These are phyloP conservation scores for Bimastos eiseni DNA, from an alignment of 2,888 invertebrate species.

Conservation along the genomic window DNA sequence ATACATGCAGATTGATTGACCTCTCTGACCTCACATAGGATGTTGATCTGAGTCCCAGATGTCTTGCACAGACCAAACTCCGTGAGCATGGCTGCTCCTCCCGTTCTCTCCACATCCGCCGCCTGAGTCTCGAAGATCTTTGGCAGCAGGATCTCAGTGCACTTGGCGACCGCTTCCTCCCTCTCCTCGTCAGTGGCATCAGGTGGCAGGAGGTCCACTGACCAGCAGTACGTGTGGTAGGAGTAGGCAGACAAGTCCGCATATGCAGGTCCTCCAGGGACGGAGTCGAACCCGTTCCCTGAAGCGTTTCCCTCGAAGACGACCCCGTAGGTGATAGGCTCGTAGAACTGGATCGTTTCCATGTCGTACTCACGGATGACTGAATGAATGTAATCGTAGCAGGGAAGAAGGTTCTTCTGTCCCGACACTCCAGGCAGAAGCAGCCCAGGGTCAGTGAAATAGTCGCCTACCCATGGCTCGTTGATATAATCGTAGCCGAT, in stretches of 20 bases:
- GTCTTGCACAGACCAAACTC: conserved; percentile 50
- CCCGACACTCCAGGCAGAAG: conserved; percentile 49
- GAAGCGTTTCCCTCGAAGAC: conserved; percentile 34
- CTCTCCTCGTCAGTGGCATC: conserved; percentile 41
- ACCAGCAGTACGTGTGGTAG: conserved; percentile 50
- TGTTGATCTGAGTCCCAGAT: conserved; percentile 29
- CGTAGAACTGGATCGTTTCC: conserved; percentile 48
- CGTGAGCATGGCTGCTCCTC: conserved; percentile 48
- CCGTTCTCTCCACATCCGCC: conserved; percentile 35
- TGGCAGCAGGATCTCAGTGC: conserved; percentile 42
- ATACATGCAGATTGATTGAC: too few relatives aligned
- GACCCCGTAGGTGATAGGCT: conserved; percentile 49
- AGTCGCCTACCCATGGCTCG: conserved; percentile 49
- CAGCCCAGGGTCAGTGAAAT: conserved; percentile 34
- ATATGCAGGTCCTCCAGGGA: conserved; percentile 46
- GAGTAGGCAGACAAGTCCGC: conserved; percentile 42
- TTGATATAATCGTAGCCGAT: conserved; percentile 50
- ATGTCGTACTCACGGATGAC: conserved; percentile 45
- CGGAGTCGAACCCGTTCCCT: conserved; percentile 47
- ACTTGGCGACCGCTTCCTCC: conserved; percentile 38
- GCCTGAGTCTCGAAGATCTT: conserved; percentile 31
- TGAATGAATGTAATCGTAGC: conserved; percentile 45
- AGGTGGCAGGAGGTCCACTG: conserved; percentile 39
- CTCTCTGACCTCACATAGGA: conserved; percentile 32
- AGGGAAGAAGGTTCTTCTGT: conserved; percentile 44